phyloP scores from a whole-genome alignment of 2,113 vertebrate genomes.

The Balaeniceps rex region DNA sequence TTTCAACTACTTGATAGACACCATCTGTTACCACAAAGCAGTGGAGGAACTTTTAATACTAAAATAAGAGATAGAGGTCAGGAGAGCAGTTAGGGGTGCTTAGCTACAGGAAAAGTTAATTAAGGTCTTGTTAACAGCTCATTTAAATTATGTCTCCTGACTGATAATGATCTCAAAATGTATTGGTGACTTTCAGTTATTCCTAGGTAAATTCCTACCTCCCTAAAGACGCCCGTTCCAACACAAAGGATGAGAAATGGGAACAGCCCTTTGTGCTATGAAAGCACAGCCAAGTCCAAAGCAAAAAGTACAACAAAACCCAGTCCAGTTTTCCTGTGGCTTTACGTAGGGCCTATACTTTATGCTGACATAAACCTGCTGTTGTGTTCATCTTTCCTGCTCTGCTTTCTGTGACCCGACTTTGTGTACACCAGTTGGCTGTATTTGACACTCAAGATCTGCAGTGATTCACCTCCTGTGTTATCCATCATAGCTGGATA shows the following conservation, averaged over 20 bases:
- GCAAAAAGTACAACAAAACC: neutral
- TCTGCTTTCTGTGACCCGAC: neutral
- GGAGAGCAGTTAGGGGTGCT: neutral
- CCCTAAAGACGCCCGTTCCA: neutral
- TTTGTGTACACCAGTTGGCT: neutral
- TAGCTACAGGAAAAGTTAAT: neutral
- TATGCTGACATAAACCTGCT: constrained; percentile 34
- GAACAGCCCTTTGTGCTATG: neutral
- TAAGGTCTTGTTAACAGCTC: neutral
- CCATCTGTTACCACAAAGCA: neutral
- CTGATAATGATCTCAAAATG: neutral
- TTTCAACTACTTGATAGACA: neutral
- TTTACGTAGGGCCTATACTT: neutral
- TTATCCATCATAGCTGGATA: neutral
- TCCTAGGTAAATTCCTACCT: neutral
- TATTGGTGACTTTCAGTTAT: neutral
- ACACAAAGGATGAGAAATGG: neutral
- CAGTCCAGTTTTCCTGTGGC: neutral
- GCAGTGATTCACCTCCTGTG: neutral
- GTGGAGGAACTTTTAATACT: neutral
- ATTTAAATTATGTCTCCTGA: neutral
- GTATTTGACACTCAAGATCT: neutral
- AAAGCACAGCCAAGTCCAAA: constrained; percentile 7
- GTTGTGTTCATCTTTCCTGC: neutral
- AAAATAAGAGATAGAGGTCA: neutral